Conservation (phyloP, 2,113 vertebrate species). For the Malaclemys terrapin region DNA sequence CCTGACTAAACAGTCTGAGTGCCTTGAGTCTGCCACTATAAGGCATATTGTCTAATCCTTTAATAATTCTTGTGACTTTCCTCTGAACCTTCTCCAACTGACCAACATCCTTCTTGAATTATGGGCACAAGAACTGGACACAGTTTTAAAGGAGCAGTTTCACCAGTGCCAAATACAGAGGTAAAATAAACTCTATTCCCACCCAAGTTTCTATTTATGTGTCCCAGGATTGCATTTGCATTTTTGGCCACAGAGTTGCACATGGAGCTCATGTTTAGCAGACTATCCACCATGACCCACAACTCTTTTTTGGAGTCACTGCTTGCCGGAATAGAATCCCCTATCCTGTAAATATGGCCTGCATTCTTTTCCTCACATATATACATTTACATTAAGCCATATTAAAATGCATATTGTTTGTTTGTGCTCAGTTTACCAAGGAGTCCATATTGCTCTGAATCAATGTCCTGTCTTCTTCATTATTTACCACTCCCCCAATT, state of each 20-base stretch:
- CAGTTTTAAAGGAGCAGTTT: not conserved
- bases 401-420: too few species aligned
- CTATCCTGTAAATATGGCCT: not conserved
- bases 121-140: not conserved
- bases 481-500: not conserved
- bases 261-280: not conserved
- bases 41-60: not conserved
- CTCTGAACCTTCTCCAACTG: not conserved
- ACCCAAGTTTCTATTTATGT: not conserved
- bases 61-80: not conserved
- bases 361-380: not conserved
- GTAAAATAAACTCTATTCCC: not conserved
- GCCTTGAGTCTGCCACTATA: not conserved
- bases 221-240: not conserved
- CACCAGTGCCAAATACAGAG: not conserved
- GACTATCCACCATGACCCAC: not conserved
- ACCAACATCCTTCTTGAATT: not conserved
- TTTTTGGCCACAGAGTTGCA: not conserved
- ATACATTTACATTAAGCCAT: too few species aligned
- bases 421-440: too few species aligned
- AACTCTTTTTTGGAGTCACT: not conserved
- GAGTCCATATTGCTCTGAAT: not conserved
- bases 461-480: not conserved
- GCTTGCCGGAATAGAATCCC: too few species aligned
- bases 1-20: not conserved